phyloP scores from a whole-genome alignment of 2,888 invertebrate genomes.

The Drosophila kanekoi region DNA sequence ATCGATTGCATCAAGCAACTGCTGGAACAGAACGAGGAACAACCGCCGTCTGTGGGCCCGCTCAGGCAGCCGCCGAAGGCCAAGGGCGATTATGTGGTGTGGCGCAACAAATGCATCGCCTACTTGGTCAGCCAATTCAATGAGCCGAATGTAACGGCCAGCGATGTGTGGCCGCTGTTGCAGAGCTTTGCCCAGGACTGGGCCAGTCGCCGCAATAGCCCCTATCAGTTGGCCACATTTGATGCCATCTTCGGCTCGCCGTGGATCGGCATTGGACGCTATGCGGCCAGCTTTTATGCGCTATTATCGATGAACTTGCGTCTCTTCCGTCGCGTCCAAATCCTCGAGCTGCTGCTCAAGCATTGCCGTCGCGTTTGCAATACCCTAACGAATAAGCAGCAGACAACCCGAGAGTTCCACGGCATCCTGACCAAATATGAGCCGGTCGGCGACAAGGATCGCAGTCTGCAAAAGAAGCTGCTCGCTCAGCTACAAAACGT shows the following conservation, averaged over 20 bases:
- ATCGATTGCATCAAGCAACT: constrained; percentile 45
- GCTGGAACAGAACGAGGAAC: constrained; percentile 1
- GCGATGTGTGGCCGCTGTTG: constrained; percentile 32
- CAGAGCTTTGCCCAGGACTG: constrained; percentile 37
- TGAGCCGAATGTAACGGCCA: constrained; percentile 2
- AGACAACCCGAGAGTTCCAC: not conserved
- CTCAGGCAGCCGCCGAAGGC: constrained; percentile 5
- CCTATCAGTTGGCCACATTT: constrained; percentile 35
- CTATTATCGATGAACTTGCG: constrained; percentile 33
- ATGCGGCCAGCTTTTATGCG: constrained; percentile 19
- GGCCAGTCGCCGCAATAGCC: constrained; percentile 30
- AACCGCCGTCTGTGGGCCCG: not conserved
- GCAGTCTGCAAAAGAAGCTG: constrained; percentile 15
- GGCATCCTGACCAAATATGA: not conserved
- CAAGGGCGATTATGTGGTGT: constrained; percentile 20
- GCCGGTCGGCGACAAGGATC: constrained; percentile 11
- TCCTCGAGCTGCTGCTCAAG: constrained; percentile 40
- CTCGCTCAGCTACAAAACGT: constrained; percentile 10
- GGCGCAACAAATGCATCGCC: constrained; percentile 50
- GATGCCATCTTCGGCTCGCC: constrained; percentile 31
- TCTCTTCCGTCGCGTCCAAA: constrained; percentile 37
- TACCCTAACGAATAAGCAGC: not conserved
- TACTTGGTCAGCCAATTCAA: constrained; percentile 46
- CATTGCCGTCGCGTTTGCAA: constrained; percentile 21
- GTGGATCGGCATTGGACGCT: constrained; percentile 40